Conservation (phyloP, 1,140 invertebrate species). For the Penaeus indicus region DNA sequence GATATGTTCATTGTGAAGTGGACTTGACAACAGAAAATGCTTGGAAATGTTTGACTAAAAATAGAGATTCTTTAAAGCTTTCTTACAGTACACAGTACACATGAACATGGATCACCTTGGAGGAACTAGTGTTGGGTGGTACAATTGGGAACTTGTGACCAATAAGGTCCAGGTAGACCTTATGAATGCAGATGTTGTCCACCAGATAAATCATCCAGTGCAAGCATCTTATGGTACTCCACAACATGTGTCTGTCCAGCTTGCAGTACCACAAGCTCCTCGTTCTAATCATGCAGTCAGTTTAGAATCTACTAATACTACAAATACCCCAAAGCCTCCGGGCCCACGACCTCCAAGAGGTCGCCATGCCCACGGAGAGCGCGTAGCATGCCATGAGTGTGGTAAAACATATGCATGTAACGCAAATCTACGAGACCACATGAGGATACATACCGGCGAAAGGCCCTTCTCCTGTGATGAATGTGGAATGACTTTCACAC, state of each 20-base stretch:
- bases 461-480: constrained; percentile 67
- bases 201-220: constrained; percentile 49
- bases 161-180: constrained; percentile 57
- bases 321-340: neutral
- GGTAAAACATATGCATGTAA: constrained; percentile 63
- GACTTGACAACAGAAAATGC: too few species aligned
- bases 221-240: constrained; percentile 43
- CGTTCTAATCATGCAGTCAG: neutral
- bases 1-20: too few species aligned
- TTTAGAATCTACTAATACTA: neutral
- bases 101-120: constrained; percentile 50
- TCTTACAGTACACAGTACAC: neutral
- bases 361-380: constrained; percentile 45
- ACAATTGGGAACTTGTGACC: constrained; percentile 51
- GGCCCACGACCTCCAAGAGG: constrained; percentile 33
- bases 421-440: constrained; percentile 60
- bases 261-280: constrained; percentile 45
- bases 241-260: constrained; percentile 46
- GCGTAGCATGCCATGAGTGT: constrained; percentile 62
- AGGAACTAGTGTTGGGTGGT: constrained; percentile 55
- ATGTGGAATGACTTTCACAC: constrained; percentile 67
- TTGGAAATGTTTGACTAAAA: too few species aligned
- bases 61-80: neutral
- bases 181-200: constrained; percentile 54
- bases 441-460: constrained; percentile 67